Conservation (phyloP, 2,797 vertebrate species). For the Catamblyrhynchus diadema region DNA sequence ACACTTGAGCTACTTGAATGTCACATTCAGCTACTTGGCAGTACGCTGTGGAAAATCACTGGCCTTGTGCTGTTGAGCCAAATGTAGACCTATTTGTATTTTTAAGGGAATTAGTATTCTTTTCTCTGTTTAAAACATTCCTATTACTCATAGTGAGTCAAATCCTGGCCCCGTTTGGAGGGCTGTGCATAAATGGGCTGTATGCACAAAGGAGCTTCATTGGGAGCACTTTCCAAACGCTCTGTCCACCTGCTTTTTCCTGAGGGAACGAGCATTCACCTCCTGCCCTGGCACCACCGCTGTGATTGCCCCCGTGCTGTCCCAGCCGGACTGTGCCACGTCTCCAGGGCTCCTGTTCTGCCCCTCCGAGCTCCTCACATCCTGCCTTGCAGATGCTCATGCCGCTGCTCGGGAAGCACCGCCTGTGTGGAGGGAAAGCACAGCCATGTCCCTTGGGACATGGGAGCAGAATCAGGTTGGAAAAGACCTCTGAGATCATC, state of each 20-base stretch:
- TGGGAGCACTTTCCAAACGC: not conserved
- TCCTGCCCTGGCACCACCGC: not conserved
- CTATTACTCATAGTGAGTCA: constrained; percentile 37
- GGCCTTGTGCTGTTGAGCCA: not conserved
- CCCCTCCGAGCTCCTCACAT: not conserved
- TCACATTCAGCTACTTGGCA: constrained; percentile 20
- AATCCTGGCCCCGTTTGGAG: not conserved
- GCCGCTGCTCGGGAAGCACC: rapidly evolving
- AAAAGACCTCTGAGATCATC: rapidly evolving
- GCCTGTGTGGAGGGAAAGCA: not conserved
- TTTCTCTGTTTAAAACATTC: constrained; percentile 27
- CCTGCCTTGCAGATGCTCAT: not conserved
- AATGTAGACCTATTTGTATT: constrained; percentile 12
- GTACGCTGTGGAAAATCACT: constrained; percentile 10
- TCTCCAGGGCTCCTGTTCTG: not conserved
- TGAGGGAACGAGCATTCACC: rapidly evolving
- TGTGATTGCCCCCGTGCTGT: rapidly evolving
- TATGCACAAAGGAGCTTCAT: not conserved
- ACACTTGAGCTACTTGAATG: constrained; percentile 22
- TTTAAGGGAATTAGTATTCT: constrained; percentile 26
- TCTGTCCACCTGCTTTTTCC: not conserved
- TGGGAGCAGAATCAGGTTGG: not conserved
- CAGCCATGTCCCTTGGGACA: rapidly evolving
- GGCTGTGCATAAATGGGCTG: not conserved
- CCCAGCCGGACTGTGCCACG: not conserved